These are phyloP conservation scores for Lophius piscatorius DNA, from an alignment of 2,113 vertebrate species.

Conservation along the genomic window DNA sequence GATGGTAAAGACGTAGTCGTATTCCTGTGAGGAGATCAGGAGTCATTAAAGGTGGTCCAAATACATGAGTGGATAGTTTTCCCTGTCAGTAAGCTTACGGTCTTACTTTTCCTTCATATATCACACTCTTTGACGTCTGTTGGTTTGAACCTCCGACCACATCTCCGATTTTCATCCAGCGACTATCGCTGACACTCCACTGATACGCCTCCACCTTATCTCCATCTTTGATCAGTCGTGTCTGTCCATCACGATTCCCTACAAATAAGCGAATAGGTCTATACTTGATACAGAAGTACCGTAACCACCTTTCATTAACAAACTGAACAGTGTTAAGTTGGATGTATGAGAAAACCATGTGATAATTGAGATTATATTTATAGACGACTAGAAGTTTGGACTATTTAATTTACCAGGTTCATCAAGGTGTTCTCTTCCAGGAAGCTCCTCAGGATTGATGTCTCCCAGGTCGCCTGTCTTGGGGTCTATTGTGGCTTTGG, in stretches of 20 bases:
- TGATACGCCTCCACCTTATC: slow-evolving; percentile 81
- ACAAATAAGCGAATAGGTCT: neutral
- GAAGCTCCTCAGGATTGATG: slow-evolving; percentile 90
- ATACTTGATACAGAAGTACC: too few relatives aligned
- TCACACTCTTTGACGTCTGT: slow-evolving; percentile 89
- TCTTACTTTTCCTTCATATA: slow-evolving; percentile 95
- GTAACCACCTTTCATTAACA: too few relatives aligned
- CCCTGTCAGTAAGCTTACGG: neutral
- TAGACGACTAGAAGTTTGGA: too few relatives aligned
- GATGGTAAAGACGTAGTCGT: slow-evolving; percentile 96
- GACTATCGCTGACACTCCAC: slow-evolving; percentile 77
- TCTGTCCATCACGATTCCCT: slow-evolving; percentile 82
- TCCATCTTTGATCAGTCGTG: slow-evolving; percentile 78
- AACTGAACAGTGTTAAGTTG: too few relatives aligned
- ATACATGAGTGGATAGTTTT: rapidly evolving
- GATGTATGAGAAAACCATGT: too few relatives aligned
- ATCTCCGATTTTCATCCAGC: slow-evolving; percentile 98
- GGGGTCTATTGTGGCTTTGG: slow-evolving; percentile 91
- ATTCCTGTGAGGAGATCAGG: slow-evolving; percentile 82
- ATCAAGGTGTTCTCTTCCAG: slow-evolving; percentile 91
- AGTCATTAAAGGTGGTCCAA: neutral
- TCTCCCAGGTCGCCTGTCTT: slow-evolving; percentile 95
- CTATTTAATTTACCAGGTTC: slow-evolving; percentile 91
- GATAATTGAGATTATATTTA: too few relatives aligned
- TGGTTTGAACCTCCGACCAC: slow-evolving; percentile 96